Evolutionary conservation across 2,113 vertebrate genomes (phyloP).

Genomic region (Tragulus kanchil): DNA sequence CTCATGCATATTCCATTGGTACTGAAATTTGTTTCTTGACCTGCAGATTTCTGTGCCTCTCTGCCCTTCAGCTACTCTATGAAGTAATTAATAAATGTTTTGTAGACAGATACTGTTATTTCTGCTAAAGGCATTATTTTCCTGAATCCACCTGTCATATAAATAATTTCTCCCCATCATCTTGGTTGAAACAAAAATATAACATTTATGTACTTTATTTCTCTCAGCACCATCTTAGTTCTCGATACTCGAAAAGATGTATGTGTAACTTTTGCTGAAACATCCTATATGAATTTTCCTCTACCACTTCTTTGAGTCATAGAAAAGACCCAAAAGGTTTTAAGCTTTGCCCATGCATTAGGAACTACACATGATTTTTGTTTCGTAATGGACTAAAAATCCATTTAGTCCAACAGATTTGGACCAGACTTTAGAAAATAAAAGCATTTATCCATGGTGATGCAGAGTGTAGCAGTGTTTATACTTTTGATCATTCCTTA

Average conservation of each 20-base stretch:
- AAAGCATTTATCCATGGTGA: constrained; percentile 75
- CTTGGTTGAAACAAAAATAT: not conserved
- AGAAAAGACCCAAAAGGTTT: constrained; percentile 54
- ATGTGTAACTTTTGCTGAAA: constrained; percentile 48
- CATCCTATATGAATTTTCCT: constrained; percentile 19
- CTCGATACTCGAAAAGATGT: not conserved
- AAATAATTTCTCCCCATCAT: not conserved
- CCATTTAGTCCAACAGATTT: constrained; percentile 68
- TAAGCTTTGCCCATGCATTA: constrained; percentile 65
- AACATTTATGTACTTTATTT: constrained; percentile 3
- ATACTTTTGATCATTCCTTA: constrained; percentile 72
- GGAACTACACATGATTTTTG: constrained; percentile 53
- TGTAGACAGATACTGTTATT: not conserved
- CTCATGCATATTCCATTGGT: not conserved
- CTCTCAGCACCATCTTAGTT: not conserved
- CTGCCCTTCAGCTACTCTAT: not conserved
- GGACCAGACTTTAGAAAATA: constrained; percentile 74
- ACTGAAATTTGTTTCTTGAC: constrained; percentile 34
- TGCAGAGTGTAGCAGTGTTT: constrained; percentile 71
- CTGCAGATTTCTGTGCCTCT: constrained; percentile 3
- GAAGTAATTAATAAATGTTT: not conserved
- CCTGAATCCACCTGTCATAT: not conserved
- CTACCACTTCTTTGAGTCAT: constrained; percentile 19
- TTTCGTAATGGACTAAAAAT: constrained; percentile 71
- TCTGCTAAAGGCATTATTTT: constrained; percentile 10